These are phyloP conservation scores for Trichogramma pretiosum DNA, from an alignment of 1,140 invertebrate genomes.

Conservation along the genomic window DNA sequence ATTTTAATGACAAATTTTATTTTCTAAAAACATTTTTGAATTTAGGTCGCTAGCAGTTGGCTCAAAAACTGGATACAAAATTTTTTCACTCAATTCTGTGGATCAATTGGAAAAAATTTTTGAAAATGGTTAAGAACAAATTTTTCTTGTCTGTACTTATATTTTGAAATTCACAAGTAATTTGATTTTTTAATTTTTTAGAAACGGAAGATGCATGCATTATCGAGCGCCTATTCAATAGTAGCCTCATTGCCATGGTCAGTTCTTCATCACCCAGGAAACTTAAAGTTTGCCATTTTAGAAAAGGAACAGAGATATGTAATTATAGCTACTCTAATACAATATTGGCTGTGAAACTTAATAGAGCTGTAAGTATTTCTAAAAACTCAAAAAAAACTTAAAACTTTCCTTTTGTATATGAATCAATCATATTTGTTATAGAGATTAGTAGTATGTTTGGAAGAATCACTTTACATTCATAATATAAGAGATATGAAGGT, in stretches of 20 bases:
- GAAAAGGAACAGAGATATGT: conserved; percentile 96
- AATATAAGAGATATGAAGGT: conserved; percentile 99
- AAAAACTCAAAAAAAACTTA: too few species aligned
- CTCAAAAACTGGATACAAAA: conserved; percentile 76
- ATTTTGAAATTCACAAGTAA: neutral
- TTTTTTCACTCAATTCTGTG: conserved; percentile 76
- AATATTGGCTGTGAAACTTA: conserved; percentile 92
- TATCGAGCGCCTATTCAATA: conserved; percentile 93
- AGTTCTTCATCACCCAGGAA: conserved; percentile 85
- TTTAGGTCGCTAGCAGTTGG: conserved; percentile 84
- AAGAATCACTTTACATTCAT: conserved; percentile 97
- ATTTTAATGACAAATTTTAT: too few species aligned
- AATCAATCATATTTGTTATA: conserved; percentile 44
- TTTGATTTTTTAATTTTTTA: conserved; percentile 28
- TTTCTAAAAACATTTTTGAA: neutral
- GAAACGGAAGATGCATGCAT: conserved; percentile 83
- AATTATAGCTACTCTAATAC: conserved; percentile 97
- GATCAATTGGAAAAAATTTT: conserved; percentile 85
- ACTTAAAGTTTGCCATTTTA: conserved; percentile 94
- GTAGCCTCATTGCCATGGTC: conserved; percentile 92
- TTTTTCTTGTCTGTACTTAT: too few species aligned
- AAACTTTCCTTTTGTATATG: too few species aligned
- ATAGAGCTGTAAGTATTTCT: conserved; percentile 71
- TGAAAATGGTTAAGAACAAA: conserved; percentile 64
- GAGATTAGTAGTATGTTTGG: conserved; percentile 92